Evolutionary conservation across 2,797 vertebrate genomes (phyloP), one percentile per base, ranked within the genome.

Genomic region (Siniperca undulata): DNA sequence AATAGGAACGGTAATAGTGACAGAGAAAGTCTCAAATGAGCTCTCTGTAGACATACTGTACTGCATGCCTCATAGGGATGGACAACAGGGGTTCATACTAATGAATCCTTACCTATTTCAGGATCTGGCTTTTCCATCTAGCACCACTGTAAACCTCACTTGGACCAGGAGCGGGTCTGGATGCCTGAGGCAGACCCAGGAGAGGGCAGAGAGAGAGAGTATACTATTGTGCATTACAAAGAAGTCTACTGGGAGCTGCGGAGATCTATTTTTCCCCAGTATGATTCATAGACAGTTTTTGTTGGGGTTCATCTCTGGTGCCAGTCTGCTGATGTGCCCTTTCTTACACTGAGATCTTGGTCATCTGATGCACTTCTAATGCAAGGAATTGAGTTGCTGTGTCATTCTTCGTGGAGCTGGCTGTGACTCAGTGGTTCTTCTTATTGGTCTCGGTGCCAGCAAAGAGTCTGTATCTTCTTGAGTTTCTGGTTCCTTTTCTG

Each of bases 401-500:
- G 94, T 95, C 95, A 93, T 92, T 93, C 46, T 67, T 72, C 86
- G 88, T 96, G 93, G 93, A 89, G 89, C 44, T 42, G 93, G 78
- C 83, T 85, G 80, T 96, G 96, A 96, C 94, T 95, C 95, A 95
- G 94, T 91, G 88, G 87, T 70, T 80, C 64, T 92, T 92, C 91
- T 93, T 86, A 2, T 59, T 71, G 68, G 44, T 91, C 91, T 90
- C 90, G 3, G 69, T 81, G 75, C 73, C 74, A 80, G 55, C 60
- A 27, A 62, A 68, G 24, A 52, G 48, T 78, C 59, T 61, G 67
- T 24, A 34, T 73, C 65, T n/a, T 60, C 53, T n/a, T 2, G 8
- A 62, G 44, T 50, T 40, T 68, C 24, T 30, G 53, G 6, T 67
- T 75, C 11, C 38, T 53, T 78, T 12, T 71, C 13, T 58, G 17